Evolutionary conservation across 2,888 invertebrate genomes (phyloP), one percentile per base, ranked within the genome.

Genomic region (Cerastis leucographa): DNA sequence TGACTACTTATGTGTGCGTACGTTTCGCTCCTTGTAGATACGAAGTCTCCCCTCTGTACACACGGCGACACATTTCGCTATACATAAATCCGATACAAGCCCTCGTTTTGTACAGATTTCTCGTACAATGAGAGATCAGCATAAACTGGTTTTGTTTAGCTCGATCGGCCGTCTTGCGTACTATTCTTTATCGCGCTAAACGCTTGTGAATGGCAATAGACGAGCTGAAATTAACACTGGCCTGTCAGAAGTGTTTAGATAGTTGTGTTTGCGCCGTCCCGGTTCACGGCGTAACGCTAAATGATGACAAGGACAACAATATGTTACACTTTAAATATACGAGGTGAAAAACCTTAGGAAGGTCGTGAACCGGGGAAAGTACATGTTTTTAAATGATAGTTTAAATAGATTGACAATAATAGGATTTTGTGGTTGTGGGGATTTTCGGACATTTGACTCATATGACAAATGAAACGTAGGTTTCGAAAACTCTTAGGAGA

Each of bases 251-350:
- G 12, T 46, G 68, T 54, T 69, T 54, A 74, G 81, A 35, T 64
- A 29, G 42, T 6, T 76, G 44, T 29, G 46, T 56, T 68, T 19
- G 56, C 12, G 42, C n/a, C 40, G 75, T 49, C 51, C 46, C 66
- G 66, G 74, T 85, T 85, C 71, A 74, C 83, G 29, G 46, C 61
- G 25, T 44, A n/a, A 0, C n/a, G 74, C 65, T 83, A 85, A 84
- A 56, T 66, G 65, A 46, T 74, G 14, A 70, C 81, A 42, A 46
- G 71, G 14, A 70, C 81, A 42, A 70, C 81, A 17, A 42, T 64
- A 69, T 66, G n/a, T 42, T 25, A n/a, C 1, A 29, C 17, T 62
- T 56, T 61, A 59, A 54, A 44, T 65, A 12, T 65, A 19, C 4
- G 49, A 64, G 82, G 64, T 84, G 69, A 84, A 84, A 69, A 40